Evolutionary conservation across 2,888 invertebrate species (phyloP).

Genomic region (Clostera curtula): DNA sequence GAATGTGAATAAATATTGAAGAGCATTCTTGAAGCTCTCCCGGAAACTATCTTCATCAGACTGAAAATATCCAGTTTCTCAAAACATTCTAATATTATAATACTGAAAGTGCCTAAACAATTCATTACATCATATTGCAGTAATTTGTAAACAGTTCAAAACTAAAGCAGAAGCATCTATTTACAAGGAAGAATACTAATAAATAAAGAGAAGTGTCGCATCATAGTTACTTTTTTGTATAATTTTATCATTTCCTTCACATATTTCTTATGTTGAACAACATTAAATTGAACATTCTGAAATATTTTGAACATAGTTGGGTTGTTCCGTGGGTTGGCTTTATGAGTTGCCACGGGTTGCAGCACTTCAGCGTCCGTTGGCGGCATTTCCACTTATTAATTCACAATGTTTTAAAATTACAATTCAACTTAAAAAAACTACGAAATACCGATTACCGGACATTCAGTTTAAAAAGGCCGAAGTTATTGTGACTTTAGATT

Average conservation of each 20-base stretch:
- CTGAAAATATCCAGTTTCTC: slow-evolving; percentile 27
- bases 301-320: slow-evolving; percentile 72
- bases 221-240: slow-evolving; percentile 73
- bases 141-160: too few species aligned
- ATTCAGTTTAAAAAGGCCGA: too few species aligned
- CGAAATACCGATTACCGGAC: too few species aligned
- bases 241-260: slow-evolving; percentile 76
- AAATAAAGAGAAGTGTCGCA: not conserved
- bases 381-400: slow-evolving; percentile 48
- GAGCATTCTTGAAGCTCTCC: slow-evolving; percentile 76
- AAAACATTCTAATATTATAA: not conserved
- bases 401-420: not conserved
- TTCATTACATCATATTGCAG: too few species aligned
- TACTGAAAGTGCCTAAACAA: too few species aligned
- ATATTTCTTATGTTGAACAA: slow-evolving; percentile 78
- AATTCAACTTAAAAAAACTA: too few species aligned
- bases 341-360: slow-evolving; percentile 27
- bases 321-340: slow-evolving; percentile 61
- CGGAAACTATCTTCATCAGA: slow-evolving; percentile 74
- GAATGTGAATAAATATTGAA: slow-evolving; percentile 78
- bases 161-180: too few species aligned
- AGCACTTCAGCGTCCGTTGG: slow-evolving; percentile 37
- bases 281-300: slow-evolving; percentile 77
- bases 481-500: too few species aligned
- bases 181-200: too few species aligned